Evolutionary conservation across 2,797 vertebrate genomes (phyloP).

Genomic region (Chiloscyllium punctatum): DNA sequence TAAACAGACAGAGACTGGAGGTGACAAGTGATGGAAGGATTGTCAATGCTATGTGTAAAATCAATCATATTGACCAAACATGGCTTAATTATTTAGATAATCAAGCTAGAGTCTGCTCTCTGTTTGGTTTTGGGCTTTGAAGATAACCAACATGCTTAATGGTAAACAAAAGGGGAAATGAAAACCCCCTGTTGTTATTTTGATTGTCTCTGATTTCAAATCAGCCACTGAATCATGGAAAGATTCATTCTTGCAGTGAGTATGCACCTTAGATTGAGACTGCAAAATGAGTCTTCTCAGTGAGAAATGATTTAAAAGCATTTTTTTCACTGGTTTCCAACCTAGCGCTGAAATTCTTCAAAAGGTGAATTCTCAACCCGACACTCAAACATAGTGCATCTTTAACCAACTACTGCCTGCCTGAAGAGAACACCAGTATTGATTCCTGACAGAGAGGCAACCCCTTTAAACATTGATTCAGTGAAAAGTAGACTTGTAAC

Average conservation of each 20-base stretch:
- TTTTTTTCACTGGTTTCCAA: not conserved
- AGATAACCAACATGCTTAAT: not conserved
- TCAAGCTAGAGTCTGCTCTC: not conserved
- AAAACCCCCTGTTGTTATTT: not conserved
- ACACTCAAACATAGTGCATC: not conserved
- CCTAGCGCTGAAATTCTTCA: not conserved
- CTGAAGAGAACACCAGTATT: not conserved
- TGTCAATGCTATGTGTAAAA: not conserved
- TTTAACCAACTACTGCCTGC: not conserved
- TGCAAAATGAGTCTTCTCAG: not conserved
- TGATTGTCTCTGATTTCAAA: not conserved
- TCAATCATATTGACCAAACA: not conserved
- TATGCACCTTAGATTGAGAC: not conserved
- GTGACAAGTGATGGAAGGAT: not conserved
- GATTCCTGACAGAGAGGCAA: not conserved
- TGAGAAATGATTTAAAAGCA: not conserved
- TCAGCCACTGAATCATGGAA: not conserved
- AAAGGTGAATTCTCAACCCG: not conserved
- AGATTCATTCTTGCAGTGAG: not conserved
- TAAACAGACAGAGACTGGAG: not conserved
- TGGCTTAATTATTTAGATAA: not conserved
- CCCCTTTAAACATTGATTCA: not conserved
- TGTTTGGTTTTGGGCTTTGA: not conserved
- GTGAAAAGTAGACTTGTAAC: not conserved
- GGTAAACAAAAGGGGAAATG: not conserved